Conservation (phyloP, 2,888 invertebrate genomes). For the Cryptus viduatorius region DNA sequence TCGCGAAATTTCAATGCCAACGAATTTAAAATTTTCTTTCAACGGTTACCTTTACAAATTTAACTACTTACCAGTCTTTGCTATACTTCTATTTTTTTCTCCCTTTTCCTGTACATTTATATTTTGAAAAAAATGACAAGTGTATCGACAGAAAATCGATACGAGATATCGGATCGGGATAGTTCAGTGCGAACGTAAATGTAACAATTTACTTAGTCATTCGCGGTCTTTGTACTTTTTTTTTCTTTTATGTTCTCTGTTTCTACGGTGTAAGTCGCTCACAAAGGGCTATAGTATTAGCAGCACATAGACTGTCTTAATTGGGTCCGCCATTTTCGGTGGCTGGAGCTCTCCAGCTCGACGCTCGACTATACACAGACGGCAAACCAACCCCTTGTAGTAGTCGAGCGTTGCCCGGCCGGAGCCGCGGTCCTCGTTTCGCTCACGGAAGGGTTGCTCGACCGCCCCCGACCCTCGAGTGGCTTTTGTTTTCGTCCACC, state of each 20-base stretch:
- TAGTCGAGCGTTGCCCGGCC: constrained; percentile 68
- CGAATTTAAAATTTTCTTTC: no score
- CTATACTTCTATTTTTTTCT: no score
- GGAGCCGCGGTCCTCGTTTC: constrained; percentile 63
- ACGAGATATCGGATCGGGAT: neutral
- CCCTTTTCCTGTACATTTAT: no score
- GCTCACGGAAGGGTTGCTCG: constrained; percentile 70
- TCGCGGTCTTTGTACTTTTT: constrained; percentile 58
- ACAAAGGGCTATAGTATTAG: constrained; percentile 66
- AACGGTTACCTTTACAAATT: no score
- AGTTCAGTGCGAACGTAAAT: neutral
- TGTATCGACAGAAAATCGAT: neutral
- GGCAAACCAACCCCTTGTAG: constrained; percentile 64
- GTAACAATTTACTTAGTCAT: neutral
- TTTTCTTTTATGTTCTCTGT: constrained; percentile 67
- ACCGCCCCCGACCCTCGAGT: constrained; percentile 78
- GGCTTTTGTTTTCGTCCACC: constrained; percentile 84
- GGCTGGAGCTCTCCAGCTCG: constrained; percentile 73
- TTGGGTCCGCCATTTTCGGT: constrained; percentile 85
- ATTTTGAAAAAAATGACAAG: no score
- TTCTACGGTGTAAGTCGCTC: constrained; percentile 52
- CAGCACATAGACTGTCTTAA: constrained; percentile 82
- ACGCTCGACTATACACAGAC: constrained; percentile 72
- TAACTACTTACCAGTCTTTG: no score
- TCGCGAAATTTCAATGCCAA: no score